Evolutionary conservation across 2,797 vertebrate genomes (phyloP).

Genomic region (Salmo trutta): DNA sequence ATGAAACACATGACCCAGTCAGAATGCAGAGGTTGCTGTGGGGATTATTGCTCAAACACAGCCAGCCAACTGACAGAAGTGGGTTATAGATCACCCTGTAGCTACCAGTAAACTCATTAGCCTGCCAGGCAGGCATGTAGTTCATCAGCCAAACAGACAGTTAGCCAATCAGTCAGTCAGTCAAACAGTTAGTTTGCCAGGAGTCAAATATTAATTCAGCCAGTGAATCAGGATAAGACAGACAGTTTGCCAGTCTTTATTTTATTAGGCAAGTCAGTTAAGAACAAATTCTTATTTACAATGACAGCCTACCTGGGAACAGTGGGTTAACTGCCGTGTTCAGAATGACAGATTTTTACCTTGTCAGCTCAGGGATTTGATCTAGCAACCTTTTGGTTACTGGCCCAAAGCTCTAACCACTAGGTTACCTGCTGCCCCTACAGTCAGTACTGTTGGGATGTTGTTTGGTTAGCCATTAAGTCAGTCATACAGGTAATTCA

Average conservation of each 20-base stretch:
- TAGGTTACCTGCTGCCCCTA: too few species aligned
- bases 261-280: too few species aligned
- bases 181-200: not conserved
- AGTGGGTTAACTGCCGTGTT: too few species aligned
- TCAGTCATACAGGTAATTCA: not conserved
- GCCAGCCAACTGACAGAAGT: slow-evolving; percentile 11
- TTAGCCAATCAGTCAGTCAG: not conserved
- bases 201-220: not conserved
- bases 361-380: too few species aligned
- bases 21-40: slow-evolving; percentile 19
- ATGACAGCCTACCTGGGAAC: too few species aligned
- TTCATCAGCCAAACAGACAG: not conserved
- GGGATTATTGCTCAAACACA: slow-evolving; percentile 8
- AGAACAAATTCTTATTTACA: too few species aligned
- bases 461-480: not conserved
- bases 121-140: not conserved
- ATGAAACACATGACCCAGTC: slow-evolving; percentile 54
- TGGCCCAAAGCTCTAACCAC: too few species aligned
- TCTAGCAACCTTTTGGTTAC: too few species aligned
- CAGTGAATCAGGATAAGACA: not conserved
- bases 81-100: slow-evolving; percentile 33
- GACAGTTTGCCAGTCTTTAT: too few species aligned
- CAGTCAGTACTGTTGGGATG: too few species aligned
- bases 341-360: too few species aligned
- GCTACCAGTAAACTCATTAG: slow-evolving; percentile 26